Percentiles rank a stretch among this genome's conserved stretches.
phyloP scores from a whole-genome alignment of 2,797 vertebrate genomes.

The Bradypodion ventrale region DNA sequence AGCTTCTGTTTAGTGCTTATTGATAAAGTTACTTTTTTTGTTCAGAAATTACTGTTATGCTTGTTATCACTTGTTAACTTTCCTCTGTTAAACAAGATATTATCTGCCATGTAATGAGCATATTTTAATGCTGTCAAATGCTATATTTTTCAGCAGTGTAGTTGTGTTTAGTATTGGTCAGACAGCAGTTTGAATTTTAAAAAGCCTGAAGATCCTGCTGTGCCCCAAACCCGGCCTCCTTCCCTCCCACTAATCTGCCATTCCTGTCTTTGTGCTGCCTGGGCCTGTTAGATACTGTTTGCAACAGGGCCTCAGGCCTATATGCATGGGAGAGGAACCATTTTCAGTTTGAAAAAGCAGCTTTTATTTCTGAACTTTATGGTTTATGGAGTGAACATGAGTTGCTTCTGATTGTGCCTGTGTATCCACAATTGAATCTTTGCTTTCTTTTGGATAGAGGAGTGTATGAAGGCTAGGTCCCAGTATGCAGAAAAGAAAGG shows the following conservation, averaged over 20 bases:
- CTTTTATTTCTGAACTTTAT: slow-evolving; percentile 64
- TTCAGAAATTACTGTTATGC: slow-evolving; percentile 37
- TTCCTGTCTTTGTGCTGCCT: slow-evolving; percentile 87
- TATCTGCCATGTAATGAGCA: slow-evolving; percentile 76
- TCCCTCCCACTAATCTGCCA: slow-evolving; percentile 80
- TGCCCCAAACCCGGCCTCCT: slow-evolving; percentile 80
- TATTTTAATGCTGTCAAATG: slow-evolving; percentile 81
- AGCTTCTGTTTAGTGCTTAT: slow-evolving; percentile 30
- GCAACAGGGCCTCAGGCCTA: slow-evolving; percentile 77
- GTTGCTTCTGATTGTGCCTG: slow-evolving; percentile 50
- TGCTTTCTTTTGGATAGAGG: slow-evolving; percentile 23
- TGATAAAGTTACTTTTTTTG: slow-evolving; percentile 64
- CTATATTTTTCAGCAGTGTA: slow-evolving; percentile 77
- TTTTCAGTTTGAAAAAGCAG: slow-evolving; percentile 59
- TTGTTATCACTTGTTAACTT: slow-evolving; percentile 45
- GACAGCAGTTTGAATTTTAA: slow-evolving; percentile 84
- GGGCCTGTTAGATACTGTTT: slow-evolving; percentile 81
- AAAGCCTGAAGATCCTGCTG: slow-evolving; percentile 81
- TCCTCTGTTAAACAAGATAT: no score
- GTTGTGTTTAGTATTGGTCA: slow-evolving; percentile 81
- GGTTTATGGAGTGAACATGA: slow-evolving; percentile 42
- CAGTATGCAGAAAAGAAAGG: slow-evolving; percentile 58
- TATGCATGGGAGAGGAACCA: slow-evolving; percentile 57
- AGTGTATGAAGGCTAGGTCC: slow-evolving; percentile 25
- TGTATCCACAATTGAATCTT: slow-evolving; percentile 45